Evolutionary conservation across 2,797 vertebrate species (phyloP), one percentile per base, ranked within the genome.

Genomic region (Lophura swinhoii): DNA sequence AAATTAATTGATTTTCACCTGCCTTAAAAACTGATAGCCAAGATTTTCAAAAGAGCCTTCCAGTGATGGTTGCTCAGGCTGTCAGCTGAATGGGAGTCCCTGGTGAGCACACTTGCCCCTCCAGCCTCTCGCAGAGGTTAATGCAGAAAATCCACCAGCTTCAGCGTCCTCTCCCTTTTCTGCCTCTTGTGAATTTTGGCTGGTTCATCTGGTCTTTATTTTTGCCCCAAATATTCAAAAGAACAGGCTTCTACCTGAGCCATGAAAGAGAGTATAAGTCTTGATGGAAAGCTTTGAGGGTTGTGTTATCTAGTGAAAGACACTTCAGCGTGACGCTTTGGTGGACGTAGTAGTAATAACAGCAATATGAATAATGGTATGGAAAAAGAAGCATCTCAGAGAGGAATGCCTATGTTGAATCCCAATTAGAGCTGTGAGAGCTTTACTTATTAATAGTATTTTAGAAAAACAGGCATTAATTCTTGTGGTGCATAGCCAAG

Each of bases 1-100:
- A 55, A 89, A 89, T 88, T 90, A 68, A 95, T 95, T 94, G 88
- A 87, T 93, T 96, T 93, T 87, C 67, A 80, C 43, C 62, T 2
- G 1, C 79, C 62, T 92, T 73, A 37, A 63, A 79, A 91, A 53
- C 56, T 9, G 33, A 44, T 80, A 68, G 17, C 29, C 1, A 43
- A 55, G 48, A 55, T 79, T 95, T 95, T 95, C 77, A 28, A 53
- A 78, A 70, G 79, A 92, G 31, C 33, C 79, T 84, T 53, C 55
- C 39, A 71, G 39, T 77, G 55, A 24, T 86, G 76, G 28, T 53
- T 86, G 43, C 62, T 94, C 39, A 77, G 70, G n/a, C 60, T 67
- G 31, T 6, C 53, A 31, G 44, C 73, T 93, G 83, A 92, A 82
- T 84, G 68, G 73, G 53, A 75, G 21, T 44, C 58, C 2, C 74